Percentiles rank a stretch among this genome's conserved stretches.
These are phyloP conservation scores for Apistogramma diplotaenia DNA, from an alignment of 2,113 vertebrate genomes.

Conservation along the genomic window DNA sequence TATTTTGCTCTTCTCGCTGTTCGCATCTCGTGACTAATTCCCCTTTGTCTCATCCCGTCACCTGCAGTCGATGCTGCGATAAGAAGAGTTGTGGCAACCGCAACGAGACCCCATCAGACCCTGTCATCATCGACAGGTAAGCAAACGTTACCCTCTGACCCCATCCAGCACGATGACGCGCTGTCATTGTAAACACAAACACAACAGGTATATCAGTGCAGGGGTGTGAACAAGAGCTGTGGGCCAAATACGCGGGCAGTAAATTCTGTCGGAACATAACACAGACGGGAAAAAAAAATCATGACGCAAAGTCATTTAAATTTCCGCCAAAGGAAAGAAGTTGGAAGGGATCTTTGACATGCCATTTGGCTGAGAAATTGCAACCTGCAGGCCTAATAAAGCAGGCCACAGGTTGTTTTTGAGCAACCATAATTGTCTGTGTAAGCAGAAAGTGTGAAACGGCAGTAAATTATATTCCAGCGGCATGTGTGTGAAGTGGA, in stretches of 20 bases:
- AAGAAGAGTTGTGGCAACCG: conserved; percentile 99
- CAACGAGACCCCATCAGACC: conserved; percentile 99
- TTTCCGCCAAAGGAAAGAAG: neutral
- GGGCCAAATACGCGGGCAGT: neutral
- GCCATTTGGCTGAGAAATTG: conserved; percentile 2
- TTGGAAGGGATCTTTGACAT: neutral
- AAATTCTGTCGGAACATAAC: neutral
- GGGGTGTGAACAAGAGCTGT: neutral
- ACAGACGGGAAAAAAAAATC: neutral
- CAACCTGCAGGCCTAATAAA: conserved; percentile 24
- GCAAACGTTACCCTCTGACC: conserved; percentile 52
- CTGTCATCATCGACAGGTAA: conserved; percentile 99
- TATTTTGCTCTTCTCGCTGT: conserved; percentile 22
- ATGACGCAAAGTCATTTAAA: neutral
- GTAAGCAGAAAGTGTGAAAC: conserved; percentile 46
- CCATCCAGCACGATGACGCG: neutral
- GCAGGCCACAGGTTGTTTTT: conserved; percentile 38
- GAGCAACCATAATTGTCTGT: conserved; percentile 20
- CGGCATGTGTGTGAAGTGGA: conserved; percentile 30
- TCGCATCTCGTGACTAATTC: conserved; percentile 44
- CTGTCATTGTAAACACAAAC: conserved; percentile 11
- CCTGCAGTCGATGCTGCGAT: conserved; percentile 95
- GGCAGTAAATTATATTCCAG: conserved; percentile 43
- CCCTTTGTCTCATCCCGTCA: neutral
- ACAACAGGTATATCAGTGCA: neutral